Conservation (phyloP, 2,888 invertebrate species). For the Selenia dentaria region DNA sequence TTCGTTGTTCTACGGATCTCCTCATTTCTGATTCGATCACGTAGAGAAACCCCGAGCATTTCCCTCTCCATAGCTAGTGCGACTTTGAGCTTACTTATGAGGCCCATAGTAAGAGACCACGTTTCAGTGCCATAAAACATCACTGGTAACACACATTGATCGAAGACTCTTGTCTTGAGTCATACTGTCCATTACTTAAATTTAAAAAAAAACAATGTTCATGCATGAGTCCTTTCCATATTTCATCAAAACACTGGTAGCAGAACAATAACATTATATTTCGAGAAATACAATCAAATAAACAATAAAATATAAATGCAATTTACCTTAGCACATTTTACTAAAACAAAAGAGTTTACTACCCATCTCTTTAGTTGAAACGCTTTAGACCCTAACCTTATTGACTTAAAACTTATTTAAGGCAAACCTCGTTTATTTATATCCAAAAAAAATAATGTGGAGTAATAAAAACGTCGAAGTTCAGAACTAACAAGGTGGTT, state of each 20-base stretch:
- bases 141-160: too few relatives aligned
- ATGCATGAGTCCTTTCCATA: too few relatives aligned
- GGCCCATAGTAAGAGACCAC: too few relatives aligned
- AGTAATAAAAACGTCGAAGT: slow-evolving; percentile 61
- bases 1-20: too few relatives aligned
- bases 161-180: too few relatives aligned
- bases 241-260: slow-evolving; percentile 38
- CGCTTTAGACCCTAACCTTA: slow-evolving; percentile 32
- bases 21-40: too few relatives aligned
- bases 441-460: slow-evolving; percentile 36
- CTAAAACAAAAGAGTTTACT: slow-evolving; percentile 17
- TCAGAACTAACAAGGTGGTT: slow-evolving; percentile 74
- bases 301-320: slow-evolving; percentile 69
- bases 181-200: too few relatives aligned
- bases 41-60: too few relatives aligned
- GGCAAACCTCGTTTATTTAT: background rate
- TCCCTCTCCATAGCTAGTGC: too few relatives aligned
- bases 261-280: slow-evolving; percentile 34
- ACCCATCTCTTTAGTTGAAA: slow-evolving; percentile 14
- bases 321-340: slow-evolving; percentile 62
- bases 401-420: slow-evolving; percentile 22
- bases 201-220: too few relatives aligned
- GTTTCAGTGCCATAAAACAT: too few relatives aligned
- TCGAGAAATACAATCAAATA: slow-evolving; percentile 64
- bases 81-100: too few relatives aligned